A percentile compares a stretch with the other conserved stretches of the same genome.
phyloP scores from a whole-genome alignment of 2,888 invertebrate species.

The Drosophila acutilabella region DNA sequence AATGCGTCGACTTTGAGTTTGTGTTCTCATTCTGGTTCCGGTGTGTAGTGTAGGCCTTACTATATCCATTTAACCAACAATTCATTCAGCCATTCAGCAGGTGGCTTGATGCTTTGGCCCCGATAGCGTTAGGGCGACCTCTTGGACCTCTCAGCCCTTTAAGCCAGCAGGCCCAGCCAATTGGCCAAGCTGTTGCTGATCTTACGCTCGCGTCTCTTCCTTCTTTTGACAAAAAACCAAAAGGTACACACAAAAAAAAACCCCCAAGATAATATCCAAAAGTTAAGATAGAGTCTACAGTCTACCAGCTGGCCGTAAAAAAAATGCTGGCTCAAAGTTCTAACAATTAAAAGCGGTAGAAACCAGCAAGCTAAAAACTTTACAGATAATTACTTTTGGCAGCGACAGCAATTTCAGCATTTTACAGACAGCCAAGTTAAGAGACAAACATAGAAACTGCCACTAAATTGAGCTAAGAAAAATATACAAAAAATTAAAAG shows the following conservation, averaged over 20 bases:
- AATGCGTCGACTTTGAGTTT: conserved; percentile 55
- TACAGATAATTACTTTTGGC: conserved; percentile 50
- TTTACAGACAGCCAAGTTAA: background rate
- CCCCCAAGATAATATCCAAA: conserved; percentile 30
- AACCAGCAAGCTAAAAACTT: conserved; percentile 28
- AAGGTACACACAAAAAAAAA: conserved; percentile 15
- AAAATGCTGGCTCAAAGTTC: conserved; percentile 36
- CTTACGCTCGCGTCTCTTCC: background rate
- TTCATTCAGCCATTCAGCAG: conserved; percentile 55
- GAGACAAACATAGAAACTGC: conserved; percentile 31
- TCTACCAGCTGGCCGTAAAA: conserved; percentile 37
- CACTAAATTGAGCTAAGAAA: conserved; percentile 51
- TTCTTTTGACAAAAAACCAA: conserved; percentile 46
- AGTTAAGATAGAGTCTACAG: conserved; percentile 40
- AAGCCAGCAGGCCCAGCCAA: conserved; percentile 34
- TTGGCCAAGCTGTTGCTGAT: conserved; percentile 49
- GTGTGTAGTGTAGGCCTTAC: conserved; percentile 23
- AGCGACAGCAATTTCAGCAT: conserved; percentile 11
- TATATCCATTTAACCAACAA: conserved; percentile 3
- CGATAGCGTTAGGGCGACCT: conserved; percentile 58
- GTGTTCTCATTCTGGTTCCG: conserved; percentile 55
- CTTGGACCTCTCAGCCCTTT: conserved; percentile 5
- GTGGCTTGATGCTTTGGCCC: conserved; percentile 70
- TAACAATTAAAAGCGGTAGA: conserved; percentile 22
- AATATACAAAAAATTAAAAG: conserved; percentile 13